These are phyloP conservation scores for Neomonachus schauinslandi DNA, from an alignment of 2,113 vertebrate genomes.

Conservation along the genomic window DNA sequence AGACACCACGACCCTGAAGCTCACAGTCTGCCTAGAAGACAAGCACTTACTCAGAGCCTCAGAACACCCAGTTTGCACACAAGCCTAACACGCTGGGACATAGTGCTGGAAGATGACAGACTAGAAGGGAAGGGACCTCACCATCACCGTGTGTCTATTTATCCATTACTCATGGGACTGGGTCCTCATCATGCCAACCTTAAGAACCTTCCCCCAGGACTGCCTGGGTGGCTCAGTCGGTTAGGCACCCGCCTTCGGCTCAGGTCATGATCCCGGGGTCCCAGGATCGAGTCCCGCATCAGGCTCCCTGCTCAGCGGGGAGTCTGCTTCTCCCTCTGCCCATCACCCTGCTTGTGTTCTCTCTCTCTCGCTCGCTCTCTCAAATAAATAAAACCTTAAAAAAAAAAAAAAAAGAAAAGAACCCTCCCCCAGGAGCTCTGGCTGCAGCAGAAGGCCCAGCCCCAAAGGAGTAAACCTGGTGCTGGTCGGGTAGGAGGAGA, in stretches of 20 bases:
- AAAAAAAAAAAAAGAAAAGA: background rate
- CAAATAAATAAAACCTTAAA: background rate
- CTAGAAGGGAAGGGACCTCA: too few species aligned
- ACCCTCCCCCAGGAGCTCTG: background rate
- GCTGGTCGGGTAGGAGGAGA: background rate
- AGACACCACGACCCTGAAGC: background rate
- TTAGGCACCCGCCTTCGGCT: background rate
- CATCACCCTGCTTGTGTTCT: too few species aligned
- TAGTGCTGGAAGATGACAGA: background rate
- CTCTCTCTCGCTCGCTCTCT: too few species aligned
- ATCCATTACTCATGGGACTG: background rate
- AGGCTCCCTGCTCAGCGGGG: too few species aligned
- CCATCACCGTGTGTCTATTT: accelerated
- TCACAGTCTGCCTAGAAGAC: background rate
- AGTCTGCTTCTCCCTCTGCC: too few species aligned
- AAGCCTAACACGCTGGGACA: background rate
- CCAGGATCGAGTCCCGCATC: background rate
- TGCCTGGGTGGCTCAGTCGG: background rate
- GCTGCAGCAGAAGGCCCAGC: background rate
- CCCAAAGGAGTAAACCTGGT: background rate
- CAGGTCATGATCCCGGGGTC: background rate
- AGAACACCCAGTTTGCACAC: background rate
- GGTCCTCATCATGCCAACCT: background rate
- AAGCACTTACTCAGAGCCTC: background rate
- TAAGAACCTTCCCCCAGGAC: background rate